A percentile compares a stretch with the other conserved stretches of the same genome.
Evolutionary conservation across 2,113 vertebrate species (phyloP).

Genomic region (Scartelaos histophorus): DNA sequence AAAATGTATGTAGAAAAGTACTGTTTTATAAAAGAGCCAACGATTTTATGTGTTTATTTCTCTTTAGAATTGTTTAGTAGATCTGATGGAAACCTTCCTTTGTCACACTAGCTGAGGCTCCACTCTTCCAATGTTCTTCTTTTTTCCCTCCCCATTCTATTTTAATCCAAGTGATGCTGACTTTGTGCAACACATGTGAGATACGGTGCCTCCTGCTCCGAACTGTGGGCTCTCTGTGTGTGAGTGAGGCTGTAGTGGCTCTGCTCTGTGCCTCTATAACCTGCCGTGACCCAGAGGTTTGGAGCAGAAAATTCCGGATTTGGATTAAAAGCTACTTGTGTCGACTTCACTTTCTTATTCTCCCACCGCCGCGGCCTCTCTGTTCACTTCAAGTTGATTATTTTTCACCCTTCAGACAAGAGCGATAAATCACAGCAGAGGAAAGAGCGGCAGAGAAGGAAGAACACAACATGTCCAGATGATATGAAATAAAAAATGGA

Average conservation of each 20-base stretch:
- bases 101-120: slow-evolving; percentile 17
- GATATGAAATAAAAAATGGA: slow-evolving; percentile 13
- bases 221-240: slow-evolving; percentile 27
- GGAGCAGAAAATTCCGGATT: slow-evolving; percentile 65
- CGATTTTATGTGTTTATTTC: no score
- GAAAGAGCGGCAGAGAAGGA: slow-evolving; percentile 34
- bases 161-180: slow-evolving; percentile 68
- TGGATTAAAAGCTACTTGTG: slow-evolving; percentile 72
- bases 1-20: no score
- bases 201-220: slow-evolving; percentile 38
- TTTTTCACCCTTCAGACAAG: slow-evolving; percentile 73
- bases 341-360: slow-evolving; percentile 53
- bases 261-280: slow-evolving; percentile 32
- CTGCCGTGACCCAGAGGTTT: slow-evolving; percentile 62
- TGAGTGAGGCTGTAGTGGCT: slow-evolving; percentile 20
- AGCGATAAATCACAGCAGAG: slow-evolving; percentile 64
- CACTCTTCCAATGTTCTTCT: slow-evolving; percentile 34
- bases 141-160: slow-evolving; percentile 48
- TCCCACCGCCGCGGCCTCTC: slow-evolving; percentile 37
- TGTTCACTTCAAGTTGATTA: slow-evolving; percentile 72
- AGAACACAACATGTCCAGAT: slow-evolving; percentile 18
- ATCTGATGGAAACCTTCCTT: neutral
- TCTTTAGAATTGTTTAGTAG: no score
- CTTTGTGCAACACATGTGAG: slow-evolving; percentile 57
- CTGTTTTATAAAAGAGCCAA: no score